Evolutionary conservation across 2,113 vertebrate species (phyloP).

Genomic region (Crocuta crocuta): DNA sequence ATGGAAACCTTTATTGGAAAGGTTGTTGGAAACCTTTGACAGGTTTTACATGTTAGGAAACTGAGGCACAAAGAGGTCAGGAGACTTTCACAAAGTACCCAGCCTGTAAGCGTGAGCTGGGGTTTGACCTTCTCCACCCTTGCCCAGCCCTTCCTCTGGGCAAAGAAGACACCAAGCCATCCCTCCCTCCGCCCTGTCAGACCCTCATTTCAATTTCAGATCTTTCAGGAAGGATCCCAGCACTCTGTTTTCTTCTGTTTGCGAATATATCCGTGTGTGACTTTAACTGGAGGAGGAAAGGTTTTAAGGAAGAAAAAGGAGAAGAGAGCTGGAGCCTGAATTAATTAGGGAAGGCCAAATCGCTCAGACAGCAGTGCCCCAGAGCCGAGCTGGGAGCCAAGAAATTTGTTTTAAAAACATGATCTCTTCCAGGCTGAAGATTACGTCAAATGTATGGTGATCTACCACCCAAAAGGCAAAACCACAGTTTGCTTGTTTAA

Average conservation of each 20-base stretch:
- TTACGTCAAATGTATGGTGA: constrained; percentile 73
- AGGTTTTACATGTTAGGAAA: not conserved
- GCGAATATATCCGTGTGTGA: not conserved
- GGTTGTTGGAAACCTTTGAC: not conserved
- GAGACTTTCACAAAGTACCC: not conserved
- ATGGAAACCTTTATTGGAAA: not conserved
- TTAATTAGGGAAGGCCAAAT: constrained; percentile 51
- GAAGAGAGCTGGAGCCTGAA: constrained; percentile 48
- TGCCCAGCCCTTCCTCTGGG: not conserved
- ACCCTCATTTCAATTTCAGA: constrained; percentile 14
- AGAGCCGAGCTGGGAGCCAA: constrained; percentile 60
- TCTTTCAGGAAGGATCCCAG: not conserved
- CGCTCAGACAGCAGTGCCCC: not conserved
- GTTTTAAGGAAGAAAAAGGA: not conserved
- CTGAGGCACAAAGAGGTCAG: not conserved
- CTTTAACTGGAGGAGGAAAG: not conserved
- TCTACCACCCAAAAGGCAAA: constrained; percentile 73
- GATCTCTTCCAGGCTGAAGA: constrained; percentile 68
- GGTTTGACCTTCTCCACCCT: not conserved
- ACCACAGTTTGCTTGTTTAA: constrained; percentile 68
- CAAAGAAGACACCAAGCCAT: not conserved
- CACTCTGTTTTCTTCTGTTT: not conserved
- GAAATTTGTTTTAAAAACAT: constrained; percentile 75
- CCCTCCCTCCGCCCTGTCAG: not conserved
- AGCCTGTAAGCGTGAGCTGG: not conserved